Percentiles rank a stretch among this genome's conserved stretches.
These are phyloP conservation scores for Loxodonta africana DNA, from an alignment of 2,113 vertebrate species.

Conservation along the genomic window DNA sequence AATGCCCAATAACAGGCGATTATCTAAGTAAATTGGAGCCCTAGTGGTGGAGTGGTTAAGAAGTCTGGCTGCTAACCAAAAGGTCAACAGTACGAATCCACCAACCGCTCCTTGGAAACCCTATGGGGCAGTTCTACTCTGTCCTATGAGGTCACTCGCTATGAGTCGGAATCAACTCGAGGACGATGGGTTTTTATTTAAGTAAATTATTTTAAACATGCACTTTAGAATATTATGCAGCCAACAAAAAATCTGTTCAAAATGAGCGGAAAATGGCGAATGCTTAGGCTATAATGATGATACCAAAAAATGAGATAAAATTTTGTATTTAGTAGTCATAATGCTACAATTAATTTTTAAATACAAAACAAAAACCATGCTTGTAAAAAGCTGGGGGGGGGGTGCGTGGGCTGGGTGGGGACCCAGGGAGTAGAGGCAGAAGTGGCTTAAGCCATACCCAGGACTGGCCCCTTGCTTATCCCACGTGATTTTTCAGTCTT, in stretches of 20 bases:
- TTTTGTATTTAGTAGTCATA: background rate
- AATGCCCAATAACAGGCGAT: too few relatives aligned
- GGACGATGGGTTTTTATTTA: accelerated
- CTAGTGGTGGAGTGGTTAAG: too few relatives aligned
- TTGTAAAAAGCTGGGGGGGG: accelerated
- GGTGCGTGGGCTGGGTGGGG: accelerated
- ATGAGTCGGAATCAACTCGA: too few relatives aligned
- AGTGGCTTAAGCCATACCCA: too few relatives aligned
- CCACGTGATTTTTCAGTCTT: background rate
- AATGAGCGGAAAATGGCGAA: background rate
- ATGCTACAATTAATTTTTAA: background rate
- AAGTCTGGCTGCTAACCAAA: too few relatives aligned
- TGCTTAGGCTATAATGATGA: background rate
- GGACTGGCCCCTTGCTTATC: background rate
- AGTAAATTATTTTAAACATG: accelerated
- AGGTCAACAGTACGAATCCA: too few relatives aligned
- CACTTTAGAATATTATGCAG: background rate
- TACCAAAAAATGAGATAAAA: background rate
- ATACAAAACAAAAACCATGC: background rate
- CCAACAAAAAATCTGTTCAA: background rate
- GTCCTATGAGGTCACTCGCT: too few relatives aligned
- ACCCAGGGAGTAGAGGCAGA: background rate
- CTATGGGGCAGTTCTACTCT: too few relatives aligned
- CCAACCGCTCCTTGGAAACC: too few relatives aligned
- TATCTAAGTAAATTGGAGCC: too few relatives aligned